Percentiles rank a stretch among this genome's conserved stretches.
phyloP scores from a whole-genome alignment of 2,888 invertebrate genomes.

The Cecidostiba fungosa region DNA sequence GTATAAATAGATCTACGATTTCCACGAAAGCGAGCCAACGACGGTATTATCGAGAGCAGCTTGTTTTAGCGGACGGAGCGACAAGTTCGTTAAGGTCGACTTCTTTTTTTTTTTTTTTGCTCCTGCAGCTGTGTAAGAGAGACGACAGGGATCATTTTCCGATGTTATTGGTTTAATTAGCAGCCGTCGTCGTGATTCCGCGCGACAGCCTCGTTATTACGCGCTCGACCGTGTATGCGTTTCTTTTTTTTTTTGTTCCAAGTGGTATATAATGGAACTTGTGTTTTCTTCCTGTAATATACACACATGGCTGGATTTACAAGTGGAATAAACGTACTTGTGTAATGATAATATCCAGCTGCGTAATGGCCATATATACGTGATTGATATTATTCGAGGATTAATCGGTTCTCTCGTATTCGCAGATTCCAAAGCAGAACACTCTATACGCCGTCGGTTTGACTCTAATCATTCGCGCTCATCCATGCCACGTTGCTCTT shows the following conservation, averaged over 20 bases:
- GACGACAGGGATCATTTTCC: background rate
- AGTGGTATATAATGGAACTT: too few species aligned
- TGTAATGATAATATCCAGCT: background rate
- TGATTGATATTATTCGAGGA: too few species aligned
- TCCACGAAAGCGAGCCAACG: background rate
- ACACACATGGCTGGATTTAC: background rate
- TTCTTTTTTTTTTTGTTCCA: too few species aligned
- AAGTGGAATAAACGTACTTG: background rate
- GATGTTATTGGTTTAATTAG: background rate
- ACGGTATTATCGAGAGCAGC: too few species aligned
- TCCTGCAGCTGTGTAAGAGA: background rate
- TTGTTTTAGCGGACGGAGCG: background rate
- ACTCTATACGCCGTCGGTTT: constrained; percentile 5
- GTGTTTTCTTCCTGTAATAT: too few species aligned
- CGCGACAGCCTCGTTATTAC: too few species aligned
- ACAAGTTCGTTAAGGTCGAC: background rate
- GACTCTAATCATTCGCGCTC: constrained; percentile 26
- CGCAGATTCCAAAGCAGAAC: background rate
- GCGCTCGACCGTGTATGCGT: background rate
- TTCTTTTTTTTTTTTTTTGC: background rate
- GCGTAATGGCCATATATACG: background rate
- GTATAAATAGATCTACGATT: background rate
- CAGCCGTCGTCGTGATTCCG: background rate
- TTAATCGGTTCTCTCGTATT: too few species aligned
- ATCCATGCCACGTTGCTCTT: constrained; percentile 8